These are phyloP conservation scores for Nebria brevicollis DNA, from an alignment of 2,888 invertebrate species.

Conservation along the genomic window DNA sequence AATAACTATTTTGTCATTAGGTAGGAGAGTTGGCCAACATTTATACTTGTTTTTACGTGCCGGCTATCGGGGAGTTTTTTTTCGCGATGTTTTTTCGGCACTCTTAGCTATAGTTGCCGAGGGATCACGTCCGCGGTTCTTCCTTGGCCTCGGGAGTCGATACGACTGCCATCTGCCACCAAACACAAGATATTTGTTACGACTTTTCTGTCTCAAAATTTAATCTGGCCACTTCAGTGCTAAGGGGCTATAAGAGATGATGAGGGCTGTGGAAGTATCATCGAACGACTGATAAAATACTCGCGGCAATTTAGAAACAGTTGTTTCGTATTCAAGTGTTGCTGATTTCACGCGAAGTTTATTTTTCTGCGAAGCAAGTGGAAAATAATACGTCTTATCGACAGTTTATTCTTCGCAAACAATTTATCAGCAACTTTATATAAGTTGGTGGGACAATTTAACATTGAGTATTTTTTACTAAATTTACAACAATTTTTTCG, in stretches of 20 bases:
- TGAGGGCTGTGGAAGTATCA: slow-evolving; percentile 39
- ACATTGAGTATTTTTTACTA: too few relatives aligned
- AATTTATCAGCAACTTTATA: too few relatives aligned
- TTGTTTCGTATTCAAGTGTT: slow-evolving; percentile 41
- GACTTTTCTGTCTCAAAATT: slow-evolving; percentile 46
- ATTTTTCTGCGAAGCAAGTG: not conserved
- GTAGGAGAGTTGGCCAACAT: slow-evolving; percentile 35
- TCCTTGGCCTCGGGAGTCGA: slow-evolving; percentile 25
- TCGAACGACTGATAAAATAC: slow-evolving; percentile 43
- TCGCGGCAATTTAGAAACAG: slow-evolving; percentile 37
- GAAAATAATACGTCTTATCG: too few relatives aligned
- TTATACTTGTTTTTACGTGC: slow-evolving; percentile 45
- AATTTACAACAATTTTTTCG: too few relatives aligned
- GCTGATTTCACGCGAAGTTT: slow-evolving; percentile 37
- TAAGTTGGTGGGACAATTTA: too few relatives aligned
- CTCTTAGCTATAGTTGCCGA: slow-evolving; percentile 7
- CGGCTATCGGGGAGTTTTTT: slow-evolving; percentile 25
- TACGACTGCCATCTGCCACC: slow-evolving; percentile 43
- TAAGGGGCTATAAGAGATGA: slow-evolving; percentile 39
- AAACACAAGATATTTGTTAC: slow-evolving; percentile 42
- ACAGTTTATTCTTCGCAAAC: too few relatives aligned
- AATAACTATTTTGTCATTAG: slow-evolving; percentile 45
- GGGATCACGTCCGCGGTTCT: slow-evolving; percentile 11
- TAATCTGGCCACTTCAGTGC: slow-evolving; percentile 42
- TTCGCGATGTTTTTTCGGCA: not conserved